Base-by-base conservation (phyloP, 2,113 vertebrate genomes). In the Quiscalus mexicanus region DNA sequence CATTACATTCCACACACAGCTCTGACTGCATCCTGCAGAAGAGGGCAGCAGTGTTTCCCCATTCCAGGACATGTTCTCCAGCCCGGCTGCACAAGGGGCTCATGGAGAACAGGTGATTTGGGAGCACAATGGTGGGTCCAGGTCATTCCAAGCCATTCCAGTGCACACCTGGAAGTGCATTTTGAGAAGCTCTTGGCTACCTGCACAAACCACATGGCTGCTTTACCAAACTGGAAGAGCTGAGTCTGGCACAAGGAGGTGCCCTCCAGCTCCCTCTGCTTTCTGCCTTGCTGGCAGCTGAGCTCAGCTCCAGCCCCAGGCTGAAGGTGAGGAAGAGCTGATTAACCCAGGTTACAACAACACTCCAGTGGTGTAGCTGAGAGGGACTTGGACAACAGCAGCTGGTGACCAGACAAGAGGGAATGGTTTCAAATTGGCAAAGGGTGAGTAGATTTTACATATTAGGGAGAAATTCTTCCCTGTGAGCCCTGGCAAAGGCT, bases 181-280 rank as follows among this genome's bases (percentile, higher is more conserved):
- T 71, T 55, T 33, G 45, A 49, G 67, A 28, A 62, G 59, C 27
- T 19, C 47, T 50, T 21, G 84, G 73, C 65, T 63, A 20, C 69
- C 53, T 15, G 5, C 42, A 41, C 0, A 4, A 42, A 5, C 21
- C 3, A 7, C 31, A 7, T 1, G 9, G 56, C 21, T 65, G 1
- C 37, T 71, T 27, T 7, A 39, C 45, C 21, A 9, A 42, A 0
- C 30, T 10, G n/a, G 8, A 20, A 27, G 1, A 24, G 76, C 4
- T 19, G 63, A 25, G 71, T 11, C n/a, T 20, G 49, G 53, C 58
- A 30, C 3, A 8, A 19, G 69, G 71, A 73, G 58, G 16, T 45
- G 84, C 28, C 55, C 55, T 30, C 53, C 49, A 41, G 82, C 3
- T 21, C 33, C 25, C 44, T 58, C 37, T 11, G 41, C 11, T 73